These are phyloP conservation scores for Ditylenchus dipsaci DNA, from an alignment of 1,140 invertebrate genomes.

Conservation along the genomic window DNA sequence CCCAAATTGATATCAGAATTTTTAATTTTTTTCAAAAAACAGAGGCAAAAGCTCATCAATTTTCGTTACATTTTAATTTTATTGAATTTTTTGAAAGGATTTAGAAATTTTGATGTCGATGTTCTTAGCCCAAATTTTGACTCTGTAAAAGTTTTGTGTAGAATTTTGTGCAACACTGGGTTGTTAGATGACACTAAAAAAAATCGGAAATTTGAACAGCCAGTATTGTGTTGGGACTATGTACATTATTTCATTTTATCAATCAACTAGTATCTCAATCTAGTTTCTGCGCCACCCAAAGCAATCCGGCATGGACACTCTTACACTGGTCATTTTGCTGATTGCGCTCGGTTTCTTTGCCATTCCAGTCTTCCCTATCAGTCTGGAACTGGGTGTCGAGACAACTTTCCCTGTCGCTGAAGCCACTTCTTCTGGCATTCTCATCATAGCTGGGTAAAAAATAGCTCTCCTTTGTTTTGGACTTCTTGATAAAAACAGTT, in stretches of 20 bases:
- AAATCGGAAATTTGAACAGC: no score
- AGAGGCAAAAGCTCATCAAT: no score
- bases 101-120: no score
- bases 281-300: constrained; percentile 36
- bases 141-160: no score
- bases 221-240: no score
- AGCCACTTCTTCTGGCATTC: constrained; percentile 43
- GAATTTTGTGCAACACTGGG: no score
- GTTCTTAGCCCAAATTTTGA: no score
- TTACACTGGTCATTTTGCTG: constrained; percentile 28
- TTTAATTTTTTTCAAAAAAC: no score
- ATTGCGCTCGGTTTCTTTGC: constrained; percentile 39
- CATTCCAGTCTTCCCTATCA: constrained; percentile 46
- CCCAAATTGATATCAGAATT: no score
- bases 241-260: neutral
- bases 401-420: constrained; percentile 47
- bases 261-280: constrained; percentile 3
- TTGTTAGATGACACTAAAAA: no score
- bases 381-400: constrained; percentile 44
- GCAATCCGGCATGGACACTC: constrained; percentile 10
- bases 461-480: constrained; percentile 9
- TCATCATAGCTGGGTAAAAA: constrained; percentile 42
- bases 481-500: constrained; percentile 1
- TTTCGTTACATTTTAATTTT: no score
- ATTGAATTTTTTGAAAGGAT: no score